Evolutionary conservation across 2,797 vertebrate species (phyloP), one percentile per base, ranked within the genome.

Genomic region (Macrochelys suwanniensis): DNA sequence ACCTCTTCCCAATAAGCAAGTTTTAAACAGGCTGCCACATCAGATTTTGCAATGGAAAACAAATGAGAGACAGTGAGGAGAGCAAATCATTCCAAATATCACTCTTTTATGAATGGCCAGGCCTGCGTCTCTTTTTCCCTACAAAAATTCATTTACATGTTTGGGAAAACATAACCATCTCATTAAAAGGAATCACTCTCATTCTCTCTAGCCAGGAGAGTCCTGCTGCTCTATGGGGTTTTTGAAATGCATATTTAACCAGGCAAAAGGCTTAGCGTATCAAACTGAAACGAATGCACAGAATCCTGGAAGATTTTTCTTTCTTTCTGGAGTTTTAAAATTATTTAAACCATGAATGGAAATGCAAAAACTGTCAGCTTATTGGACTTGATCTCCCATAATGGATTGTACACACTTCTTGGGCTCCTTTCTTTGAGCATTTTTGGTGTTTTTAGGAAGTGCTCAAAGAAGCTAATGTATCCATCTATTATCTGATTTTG

Each of bases 1-100:
- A 96, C 95, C 95, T 95, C 93, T 93, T 96, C 80, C 90, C 88
- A 89, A 96, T 94, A 97, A 97, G 95, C 95, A 97, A 95, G 91
- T 96, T 97, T 96, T 96, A 96, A 97, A 95, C 95, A 96, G 96
- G 90, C 93, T 97, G 97, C 96, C 95, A 95, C 94, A 94, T 97
- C 88, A 94, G 80, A 97, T 89, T 96, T 96, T 95, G 89, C 81
- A 94, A 26, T 59, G 82, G 89, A 42, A 88, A 93, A 82, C 0
- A 23, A 94, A 84, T 51, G 74, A 56, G 85, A 96, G 93, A 93
- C 93, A 95, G 94, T 81, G 85, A 96, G 65, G 88, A 89, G 82
- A 93, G 92, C 84, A 56, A 87, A 87, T 85, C 88, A 57, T 50
- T 89, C 90, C 87, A 85, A 94, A 80, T 74, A 93, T 2, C 0